Percentiles rank a stretch among this genome's conserved stretches.
Conservation (phyloP, 2,888 invertebrate species). For the Anthophora plumipes region DNA sequence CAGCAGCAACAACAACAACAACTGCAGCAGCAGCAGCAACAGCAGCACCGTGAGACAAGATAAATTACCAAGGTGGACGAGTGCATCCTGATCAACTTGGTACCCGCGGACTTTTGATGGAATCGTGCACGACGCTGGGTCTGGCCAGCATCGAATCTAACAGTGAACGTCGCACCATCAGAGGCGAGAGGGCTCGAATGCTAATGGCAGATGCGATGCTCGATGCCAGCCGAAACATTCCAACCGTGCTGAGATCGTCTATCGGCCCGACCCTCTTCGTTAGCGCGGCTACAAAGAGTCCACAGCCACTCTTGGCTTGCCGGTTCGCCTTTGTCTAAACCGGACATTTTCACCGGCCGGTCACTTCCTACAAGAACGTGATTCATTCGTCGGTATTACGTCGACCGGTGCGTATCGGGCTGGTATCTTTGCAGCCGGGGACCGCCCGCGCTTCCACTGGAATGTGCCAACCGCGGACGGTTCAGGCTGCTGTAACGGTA, state of each 20-base stretch:
- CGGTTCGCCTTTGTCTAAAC: constrained; percentile 59
- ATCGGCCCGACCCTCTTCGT: constrained; percentile 79
- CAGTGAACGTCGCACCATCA: constrained; percentile 62
- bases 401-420: constrained; percentile 43
- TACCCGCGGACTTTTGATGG: constrained; percentile 57
- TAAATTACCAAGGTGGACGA: constrained; percentile 69
- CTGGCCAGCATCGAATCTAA: constrained; percentile 60
- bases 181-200: constrained; percentile 71
- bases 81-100: constrained; percentile 66
- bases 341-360: constrained; percentile 54
- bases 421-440: constrained; percentile 40
- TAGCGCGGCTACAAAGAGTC: constrained; percentile 62
- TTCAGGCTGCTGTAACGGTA: constrained; percentile 37
- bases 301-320: constrained; percentile 32
- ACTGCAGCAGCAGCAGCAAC: not conserved
- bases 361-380: constrained; percentile 58
- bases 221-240: constrained; percentile 80
- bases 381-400: constrained; percentile 53
- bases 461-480: constrained; percentile 36
- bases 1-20: not conserved
- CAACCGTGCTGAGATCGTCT: constrained; percentile 78
- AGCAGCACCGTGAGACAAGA: constrained; percentile 53
- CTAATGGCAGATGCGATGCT: constrained; percentile 81
- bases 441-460: constrained; percentile 50
- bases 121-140: constrained; percentile 58